Percentiles rank a stretch among this genome's conserved stretches.
Evolutionary conservation across 2,888 invertebrate species (phyloP).

Genomic region (Xestia sexstrigata): DNA sequence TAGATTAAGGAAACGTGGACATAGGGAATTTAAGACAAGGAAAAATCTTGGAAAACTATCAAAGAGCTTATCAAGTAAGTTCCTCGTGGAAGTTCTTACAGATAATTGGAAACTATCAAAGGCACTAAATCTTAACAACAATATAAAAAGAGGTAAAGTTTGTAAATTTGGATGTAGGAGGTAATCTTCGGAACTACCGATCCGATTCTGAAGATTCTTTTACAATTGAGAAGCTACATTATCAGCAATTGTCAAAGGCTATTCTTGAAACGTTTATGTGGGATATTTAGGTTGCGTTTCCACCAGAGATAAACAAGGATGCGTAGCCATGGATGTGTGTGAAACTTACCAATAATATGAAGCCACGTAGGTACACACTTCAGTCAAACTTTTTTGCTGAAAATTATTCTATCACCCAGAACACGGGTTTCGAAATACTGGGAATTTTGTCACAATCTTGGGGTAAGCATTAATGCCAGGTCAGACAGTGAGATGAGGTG

Average conservation of each 20-base stretch:
- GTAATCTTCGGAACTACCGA: not conserved
- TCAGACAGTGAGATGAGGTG: too few relatives aligned
- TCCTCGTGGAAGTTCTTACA: not conserved
- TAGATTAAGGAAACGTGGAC: not conserved
- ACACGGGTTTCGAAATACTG: not conserved
- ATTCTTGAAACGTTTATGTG: too few relatives aligned
- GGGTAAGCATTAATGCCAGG: too few relatives aligned
- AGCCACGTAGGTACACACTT: too few relatives aligned
- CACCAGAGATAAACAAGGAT: too few relatives aligned
- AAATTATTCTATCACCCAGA: not conserved
- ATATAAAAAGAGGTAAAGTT: not conserved
- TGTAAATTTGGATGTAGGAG: not conserved
- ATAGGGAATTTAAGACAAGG: not conserved
- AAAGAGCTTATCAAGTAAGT: not conserved
- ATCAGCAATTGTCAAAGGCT: too few relatives aligned
- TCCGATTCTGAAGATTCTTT: not conserved
- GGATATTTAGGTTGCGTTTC: too few relatives aligned
- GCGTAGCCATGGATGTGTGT: too few relatives aligned
- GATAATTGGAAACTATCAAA: constrained; percentile 3
- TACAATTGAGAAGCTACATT: too few relatives aligned
- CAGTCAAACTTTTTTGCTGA: not conserved
- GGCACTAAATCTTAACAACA: not conserved
- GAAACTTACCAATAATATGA: too few relatives aligned
- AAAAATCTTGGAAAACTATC: constrained; percentile 5
- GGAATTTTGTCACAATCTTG: not conserved